phyloP scores from a whole-genome alignment of 2,888 invertebrate genomes.

The Dermolepida albohirtum region DNA sequence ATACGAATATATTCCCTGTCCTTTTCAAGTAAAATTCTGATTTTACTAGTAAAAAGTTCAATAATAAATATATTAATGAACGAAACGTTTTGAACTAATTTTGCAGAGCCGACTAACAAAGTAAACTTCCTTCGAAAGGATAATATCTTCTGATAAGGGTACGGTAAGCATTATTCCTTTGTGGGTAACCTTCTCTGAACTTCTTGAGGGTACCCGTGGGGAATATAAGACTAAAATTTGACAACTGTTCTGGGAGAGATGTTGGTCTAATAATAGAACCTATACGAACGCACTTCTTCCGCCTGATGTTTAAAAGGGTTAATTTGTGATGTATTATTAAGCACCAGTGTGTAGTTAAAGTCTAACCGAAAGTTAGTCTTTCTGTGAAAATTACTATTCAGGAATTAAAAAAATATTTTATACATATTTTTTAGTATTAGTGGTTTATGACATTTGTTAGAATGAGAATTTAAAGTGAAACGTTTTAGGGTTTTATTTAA shows the following conservation, averaged over 20 bases:
- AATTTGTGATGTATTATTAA: constrained; percentile 1
- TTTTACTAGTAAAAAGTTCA: too few relatives aligned
- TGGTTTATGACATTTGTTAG: too few relatives aligned
- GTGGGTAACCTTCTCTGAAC: constrained; percentile 20
- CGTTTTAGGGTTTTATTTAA: too few relatives aligned
- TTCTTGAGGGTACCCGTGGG: constrained; percentile 23
- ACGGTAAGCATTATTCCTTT: constrained; percentile 15
- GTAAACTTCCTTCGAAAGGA: constrained; percentile 13
- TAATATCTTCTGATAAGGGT: constrained; percentile 30
- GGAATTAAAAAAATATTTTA: too few relatives aligned
- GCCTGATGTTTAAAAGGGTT: neutral
- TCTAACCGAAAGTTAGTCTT: too few relatives aligned
- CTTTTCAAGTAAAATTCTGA: too few relatives aligned
- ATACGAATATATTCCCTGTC: too few relatives aligned
- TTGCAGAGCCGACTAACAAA: neutral
- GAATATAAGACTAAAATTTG: constrained; percentile 25
- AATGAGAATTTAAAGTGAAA: too few relatives aligned
- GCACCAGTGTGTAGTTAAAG: neutral
- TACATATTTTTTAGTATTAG: too few relatives aligned
- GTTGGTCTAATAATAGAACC: constrained; percentile 7
- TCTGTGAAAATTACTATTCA: too few relatives aligned
- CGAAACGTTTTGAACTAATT: neutral
- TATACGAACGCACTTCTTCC: constrained; percentile 3
- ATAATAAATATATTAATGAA: too few relatives aligned
- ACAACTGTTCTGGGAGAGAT: constrained; percentile 22